Evolutionary conservation across 2,113 vertebrate species (phyloP).

Genomic region (Pterophyllum scalare): DNA sequence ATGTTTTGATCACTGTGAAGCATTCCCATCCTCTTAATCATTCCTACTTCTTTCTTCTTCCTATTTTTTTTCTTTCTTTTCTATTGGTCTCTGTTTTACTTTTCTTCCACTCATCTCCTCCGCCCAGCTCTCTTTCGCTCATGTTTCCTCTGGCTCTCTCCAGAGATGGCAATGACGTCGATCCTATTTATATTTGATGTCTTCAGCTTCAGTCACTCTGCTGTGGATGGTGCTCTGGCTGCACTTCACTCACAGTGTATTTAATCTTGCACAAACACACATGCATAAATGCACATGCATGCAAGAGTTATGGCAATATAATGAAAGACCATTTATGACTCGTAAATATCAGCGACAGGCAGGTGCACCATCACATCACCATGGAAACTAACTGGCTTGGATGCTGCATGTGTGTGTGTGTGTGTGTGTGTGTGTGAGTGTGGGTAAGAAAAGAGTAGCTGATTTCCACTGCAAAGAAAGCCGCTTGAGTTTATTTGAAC

Average conservation of each 20-base stretch:
- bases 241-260: background rate
- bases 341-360: slow-evolving; percentile 42
- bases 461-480: background rate
- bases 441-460: background rate
- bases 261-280: slow-evolving; percentile 5
- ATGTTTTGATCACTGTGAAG: background rate
- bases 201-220: slow-evolving; percentile 36
- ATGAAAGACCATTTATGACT: slow-evolving; percentile 54
- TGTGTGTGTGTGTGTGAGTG: background rate
- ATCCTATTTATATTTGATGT: slow-evolving; percentile 76
- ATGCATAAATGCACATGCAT: background rate
- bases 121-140: background rate
- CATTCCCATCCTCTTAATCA: background rate
- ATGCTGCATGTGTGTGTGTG: background rate
- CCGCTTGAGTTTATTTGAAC: background rate
- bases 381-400: slow-evolving; percentile 63
- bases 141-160: slow-evolving; percentile 36
- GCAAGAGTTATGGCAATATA: slow-evolving; percentile 4
- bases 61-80: background rate
- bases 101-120: slow-evolving; percentile 5
- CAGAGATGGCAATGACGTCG: slow-evolving; percentile 58
- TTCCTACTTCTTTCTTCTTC: background rate
- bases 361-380: slow-evolving; percentile 55
- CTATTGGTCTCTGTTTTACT: background rate
- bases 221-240: slow-evolving; percentile 31